Base-by-base conservation (phyloP, 1,140 invertebrate genomes). In the Drosophila navojoa region DNA sequence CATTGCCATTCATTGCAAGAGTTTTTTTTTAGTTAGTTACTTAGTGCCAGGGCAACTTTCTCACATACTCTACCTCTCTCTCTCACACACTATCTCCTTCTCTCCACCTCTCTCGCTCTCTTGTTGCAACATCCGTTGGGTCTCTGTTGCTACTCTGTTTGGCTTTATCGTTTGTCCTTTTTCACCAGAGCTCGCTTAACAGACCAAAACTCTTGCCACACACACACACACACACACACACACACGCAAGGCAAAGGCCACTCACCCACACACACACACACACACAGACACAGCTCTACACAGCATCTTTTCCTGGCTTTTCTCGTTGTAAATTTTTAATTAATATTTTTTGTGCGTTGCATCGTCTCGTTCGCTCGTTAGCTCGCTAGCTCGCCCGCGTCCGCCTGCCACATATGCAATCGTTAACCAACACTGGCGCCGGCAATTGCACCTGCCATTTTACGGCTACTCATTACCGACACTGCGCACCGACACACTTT, bases 1-100 rank as follows among this genome's bases (percentile, higher is more conserved):
- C 62, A 85, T 84, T 84, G 22, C n/a, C 77, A 84, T 85, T 84
- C 77, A 68, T 80, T 81, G 71, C 81, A 54, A 79, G 64, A 73
- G 69, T 32, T 32, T 32, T 32, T 74, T 69, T 58, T 62, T 77
- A 79, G 66, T 77, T 77, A 77, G 66, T 85, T 85, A 80, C 80
- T 79, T 76, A 84, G 76, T 76, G 68, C 62, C 49, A 42, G 42
- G 16, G 22, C 38, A 76, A 61, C 57, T 69, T 61, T 68, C 49
- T 50, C 22, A 29, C 22, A 29, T 27, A 35, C 35, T 15, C 58
- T 4, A 10, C n/a, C 16, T 35, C 32, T 32, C 29, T 32, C 40
- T 35, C 59, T 19, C n/a, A 16, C 2, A 35, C 32, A 10, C 58
- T 2, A 13, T 19, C 16, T 35, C 32, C 10, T 9, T 35, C 10